These are phyloP conservation scores for Lasioglossum figueresi DNA, from an alignment of 2,888 invertebrate species.

Conservation along the genomic window DNA sequence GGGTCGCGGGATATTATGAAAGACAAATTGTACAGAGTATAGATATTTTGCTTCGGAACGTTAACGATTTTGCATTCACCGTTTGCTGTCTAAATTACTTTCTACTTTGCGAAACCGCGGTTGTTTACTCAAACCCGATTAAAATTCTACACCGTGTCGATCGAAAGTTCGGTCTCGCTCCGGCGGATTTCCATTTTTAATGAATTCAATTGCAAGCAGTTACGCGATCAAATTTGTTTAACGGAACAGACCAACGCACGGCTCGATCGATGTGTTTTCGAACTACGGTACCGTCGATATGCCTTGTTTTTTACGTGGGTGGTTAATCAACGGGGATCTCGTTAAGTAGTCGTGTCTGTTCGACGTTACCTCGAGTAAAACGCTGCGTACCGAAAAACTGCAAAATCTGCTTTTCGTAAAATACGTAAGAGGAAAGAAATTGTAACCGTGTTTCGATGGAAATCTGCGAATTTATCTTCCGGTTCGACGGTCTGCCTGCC, in stretches of 20 bases:
- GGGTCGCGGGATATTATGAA: neutral
- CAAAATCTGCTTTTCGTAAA: neutral
- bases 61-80: neutral
- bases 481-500: neutral
- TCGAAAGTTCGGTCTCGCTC: neutral
- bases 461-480: too few relatives aligned
- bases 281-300: neutral
- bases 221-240: constrained; percentile 1
- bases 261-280: neutral
- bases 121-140: neutral
- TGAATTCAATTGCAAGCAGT: constrained; percentile 2
- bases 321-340: neutral
- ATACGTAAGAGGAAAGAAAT: neutral
- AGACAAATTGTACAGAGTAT: neutral
- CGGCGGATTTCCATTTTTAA: constrained; percentile 7
- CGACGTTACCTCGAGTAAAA: neutral
- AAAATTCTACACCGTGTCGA: neutral
- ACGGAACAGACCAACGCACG: neutral
- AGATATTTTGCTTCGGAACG: neutral
- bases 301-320: neutral
- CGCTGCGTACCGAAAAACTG: neutral
- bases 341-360: neutral
- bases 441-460: neutral
- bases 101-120: neutral
- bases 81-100: neutral